These are phyloP conservation scores for Ramphastos sulfuratus DNA, from an alignment of 2,113 vertebrate species.

Conservation along the genomic window DNA sequence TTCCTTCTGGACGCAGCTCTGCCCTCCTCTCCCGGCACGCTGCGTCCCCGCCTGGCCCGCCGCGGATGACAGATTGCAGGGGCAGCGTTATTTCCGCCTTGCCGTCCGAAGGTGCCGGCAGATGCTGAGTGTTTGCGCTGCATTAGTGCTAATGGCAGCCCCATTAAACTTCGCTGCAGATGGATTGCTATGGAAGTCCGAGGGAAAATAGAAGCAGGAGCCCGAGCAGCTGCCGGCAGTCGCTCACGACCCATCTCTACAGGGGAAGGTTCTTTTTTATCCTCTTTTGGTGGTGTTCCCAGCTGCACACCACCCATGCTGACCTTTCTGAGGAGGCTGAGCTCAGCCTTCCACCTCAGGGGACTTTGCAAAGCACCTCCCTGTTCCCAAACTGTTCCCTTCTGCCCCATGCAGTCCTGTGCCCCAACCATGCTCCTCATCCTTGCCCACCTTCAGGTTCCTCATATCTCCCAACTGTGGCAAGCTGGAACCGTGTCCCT, in stretches of 20 bases:
- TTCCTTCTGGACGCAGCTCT: slow-evolving; percentile 42
- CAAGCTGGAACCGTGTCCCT: fast-evolving
- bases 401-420: neutral
- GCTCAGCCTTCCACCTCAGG: neutral
- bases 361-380: neutral
- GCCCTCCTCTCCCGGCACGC: neutral
- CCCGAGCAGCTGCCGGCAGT: slow-evolving; percentile 79
- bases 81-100: slow-evolving; percentile 68
- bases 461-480: fast-evolving
- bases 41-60: neutral
- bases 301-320: fast-evolving
- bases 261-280: neutral
- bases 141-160: slow-evolving; percentile 90
- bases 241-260: slow-evolving; percentile 51
- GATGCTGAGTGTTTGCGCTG: slow-evolving; percentile 88
- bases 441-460: fast-evolving
- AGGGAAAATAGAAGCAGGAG: slow-evolving; percentile 58
- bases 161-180: slow-evolving; percentile 86
- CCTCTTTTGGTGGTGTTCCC: neutral
- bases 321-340: neutral
- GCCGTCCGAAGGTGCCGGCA: slow-evolving; percentile 81
- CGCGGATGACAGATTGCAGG: slow-evolving; percentile 41
- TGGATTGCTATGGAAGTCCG: slow-evolving; percentile 85
- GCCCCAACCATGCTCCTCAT: neutral
- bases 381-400: neutral